Conservation (phyloP, 2,888 invertebrate genomes). For the Ecdyonurus torrentis region DNA sequence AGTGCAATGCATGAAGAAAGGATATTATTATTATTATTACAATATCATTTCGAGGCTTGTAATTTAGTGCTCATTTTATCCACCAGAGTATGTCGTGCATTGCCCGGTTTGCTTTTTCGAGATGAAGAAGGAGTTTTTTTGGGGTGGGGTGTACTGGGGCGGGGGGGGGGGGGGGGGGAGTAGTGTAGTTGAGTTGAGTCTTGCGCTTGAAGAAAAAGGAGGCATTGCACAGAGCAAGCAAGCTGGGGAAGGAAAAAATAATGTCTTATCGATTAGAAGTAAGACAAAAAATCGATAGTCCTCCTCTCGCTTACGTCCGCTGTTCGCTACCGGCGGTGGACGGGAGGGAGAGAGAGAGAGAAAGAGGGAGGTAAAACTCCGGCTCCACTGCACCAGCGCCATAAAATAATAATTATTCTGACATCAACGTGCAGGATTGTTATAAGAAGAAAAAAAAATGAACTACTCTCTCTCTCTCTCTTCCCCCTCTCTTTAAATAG, state of each 20-base stretch:
- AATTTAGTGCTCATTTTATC: not conserved
- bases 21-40: too few species aligned
- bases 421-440: not conserved
- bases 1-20: too few species aligned
- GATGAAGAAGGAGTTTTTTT: not conserved
- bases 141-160: not conserved
- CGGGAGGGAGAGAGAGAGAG: not conserved
- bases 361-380: not conserved
- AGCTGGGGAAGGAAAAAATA: conserved; percentile 1
- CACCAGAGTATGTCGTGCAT: not conserved
- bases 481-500: not conserved
- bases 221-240: not conserved
- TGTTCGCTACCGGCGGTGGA: not conserved
- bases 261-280: conserved; percentile 1
- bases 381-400: not conserved
- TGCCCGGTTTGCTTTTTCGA: not conserved
- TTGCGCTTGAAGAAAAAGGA: conserved; percentile 3
- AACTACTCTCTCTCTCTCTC: not conserved
- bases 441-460: not conserved
- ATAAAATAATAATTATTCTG: conserved; percentile 2
- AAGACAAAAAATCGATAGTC: conserved; percentile 3
- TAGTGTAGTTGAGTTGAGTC: too few species aligned
- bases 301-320: not conserved
- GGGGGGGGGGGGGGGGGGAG: not conserved
- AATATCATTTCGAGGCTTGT: not conserved